These are phyloP conservation scores for Sitodiplosis mosellana DNA, from an alignment of 1,140 invertebrate species.

Conservation along the genomic window DNA sequence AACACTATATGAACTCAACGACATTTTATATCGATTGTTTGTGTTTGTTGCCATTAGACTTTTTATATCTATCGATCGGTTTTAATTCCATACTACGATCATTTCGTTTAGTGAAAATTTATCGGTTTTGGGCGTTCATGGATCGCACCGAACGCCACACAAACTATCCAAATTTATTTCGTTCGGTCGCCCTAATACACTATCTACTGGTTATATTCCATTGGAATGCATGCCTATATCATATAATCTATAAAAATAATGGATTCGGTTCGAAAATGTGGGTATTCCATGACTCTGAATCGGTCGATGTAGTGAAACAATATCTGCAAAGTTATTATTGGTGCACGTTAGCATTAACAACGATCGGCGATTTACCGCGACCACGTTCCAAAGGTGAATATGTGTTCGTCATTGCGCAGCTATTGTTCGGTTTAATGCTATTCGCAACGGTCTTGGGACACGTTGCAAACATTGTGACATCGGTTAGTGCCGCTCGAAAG, in stretches of 20 bases:
- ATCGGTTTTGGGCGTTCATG: slow-evolving; percentile 96
- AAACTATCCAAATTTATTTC: slow-evolving; percentile 95
- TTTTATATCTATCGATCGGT: slow-evolving; percentile 93
- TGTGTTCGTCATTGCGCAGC: slow-evolving; percentile 74
- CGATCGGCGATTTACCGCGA: slow-evolving; percentile 61
- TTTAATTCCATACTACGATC: slow-evolving; percentile 94
- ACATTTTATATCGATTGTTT: slow-evolving; percentile 98
- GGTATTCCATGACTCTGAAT: slow-evolving; percentile 63
- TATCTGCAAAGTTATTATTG: slow-evolving; percentile 97
- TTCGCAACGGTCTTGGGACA: slow-evolving; percentile 86
- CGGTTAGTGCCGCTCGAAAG: slow-evolving; percentile 80
- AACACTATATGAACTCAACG: slow-evolving; percentile 97
- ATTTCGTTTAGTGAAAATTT: slow-evolving; percentile 95
- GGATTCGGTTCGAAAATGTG: slow-evolving; percentile 81
- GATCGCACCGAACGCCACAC: slow-evolving; percentile 95
- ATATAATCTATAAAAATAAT: slow-evolving; percentile 88
- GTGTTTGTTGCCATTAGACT: slow-evolving; percentile 91
- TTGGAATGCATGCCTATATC: slow-evolving; percentile 97
- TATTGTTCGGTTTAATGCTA: slow-evolving; percentile 74
- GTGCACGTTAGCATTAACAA: slow-evolving; percentile 89
- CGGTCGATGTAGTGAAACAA: slow-evolving; percentile 74
- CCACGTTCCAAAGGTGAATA: slow-evolving; percentile 79
- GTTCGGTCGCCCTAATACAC: slow-evolving; percentile 84
- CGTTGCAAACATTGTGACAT: slow-evolving; percentile 90
- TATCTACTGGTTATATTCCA: slow-evolving; percentile 96